Evolutionary conservation across 1,140 invertebrate species (phyloP), one percentile per base, ranked within the genome.

Genomic region (Diabrotica virgifera): DNA sequence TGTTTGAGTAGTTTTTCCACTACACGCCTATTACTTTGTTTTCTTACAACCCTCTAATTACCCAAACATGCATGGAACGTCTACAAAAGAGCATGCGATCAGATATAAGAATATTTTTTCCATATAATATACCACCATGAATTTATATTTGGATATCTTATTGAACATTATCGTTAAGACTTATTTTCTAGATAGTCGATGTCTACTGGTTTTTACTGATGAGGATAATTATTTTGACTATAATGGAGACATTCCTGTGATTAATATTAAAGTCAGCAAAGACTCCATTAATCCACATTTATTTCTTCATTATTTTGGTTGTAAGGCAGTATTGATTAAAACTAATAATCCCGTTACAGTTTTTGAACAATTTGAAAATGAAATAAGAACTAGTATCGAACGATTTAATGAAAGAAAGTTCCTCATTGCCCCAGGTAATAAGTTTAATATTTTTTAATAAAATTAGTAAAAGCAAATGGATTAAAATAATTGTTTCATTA

Each of bases 341-440:
- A 36, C 57, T 36, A 36, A 63, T 9, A 54, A 68, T 9, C 66
- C 70, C 6, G 51, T 51, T 13, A 8, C 11, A 4, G 36, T 65
- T n/a, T 67, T 76, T 46, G 24, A 57, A 38, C 14, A 54, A 53
- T 59, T 76, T 11, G 74, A 76, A 57, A n/a, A 61, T 9, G 40
- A 68, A 65, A 70, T 76, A 8, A 66, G 52, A 46, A 6, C 55
- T 6, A 62, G 55, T 55, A 64, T 37, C n/a, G 70, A 74, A 13
- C 52, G 74, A 56, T 76, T 72, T 46, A 76, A 74, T 52, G 5
- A 59, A n/a, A 63, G 74, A 63, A 70, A 62, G 46, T 76, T 70
- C 53, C 37, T 76, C 9, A 68, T 76, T 51, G 5, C 70, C 9
- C 53, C 63, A 8, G 46, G 12, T 55, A 38, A 66, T 10, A 37